phyloP scores from a whole-genome alignment of 2,797 vertebrate species.

The Eulemur albifrons region DNA sequence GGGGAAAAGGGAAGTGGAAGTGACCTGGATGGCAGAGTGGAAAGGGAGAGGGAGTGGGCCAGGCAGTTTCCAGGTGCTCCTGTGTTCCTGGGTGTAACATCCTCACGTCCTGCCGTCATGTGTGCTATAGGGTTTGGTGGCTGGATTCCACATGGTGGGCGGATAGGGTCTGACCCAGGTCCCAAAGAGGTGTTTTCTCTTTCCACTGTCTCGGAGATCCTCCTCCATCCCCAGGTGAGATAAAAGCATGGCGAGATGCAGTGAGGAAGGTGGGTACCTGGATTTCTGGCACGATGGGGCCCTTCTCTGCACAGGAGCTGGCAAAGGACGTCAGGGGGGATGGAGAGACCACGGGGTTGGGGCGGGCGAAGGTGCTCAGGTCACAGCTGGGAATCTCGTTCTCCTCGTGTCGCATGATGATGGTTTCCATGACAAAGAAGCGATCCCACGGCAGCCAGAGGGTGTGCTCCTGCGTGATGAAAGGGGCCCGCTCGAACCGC shows the following conservation, averaged over 20 bases:
- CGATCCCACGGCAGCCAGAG: conserved; percentile 98
- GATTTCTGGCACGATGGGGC: conserved; percentile 96
- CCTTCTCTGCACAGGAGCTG: conserved; percentile 92
- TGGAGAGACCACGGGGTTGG: conserved; percentile 92
- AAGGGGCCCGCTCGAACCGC: conserved; percentile 96
- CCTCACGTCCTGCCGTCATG: accelerated
- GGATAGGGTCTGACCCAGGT: not conserved
- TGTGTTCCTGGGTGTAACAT: not conserved
- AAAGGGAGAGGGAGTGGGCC: not conserved
- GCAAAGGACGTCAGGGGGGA: conserved; percentile 95
- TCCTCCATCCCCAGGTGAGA: not conserved
- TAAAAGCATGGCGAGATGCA: not conserved
- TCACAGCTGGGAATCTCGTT: conserved; percentile 99
- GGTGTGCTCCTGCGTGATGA: conserved; percentile 98
- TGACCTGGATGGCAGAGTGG: not conserved
- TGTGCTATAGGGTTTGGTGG: not conserved
- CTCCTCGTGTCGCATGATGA: conserved; percentile 97
- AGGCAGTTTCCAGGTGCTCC: not conserved
- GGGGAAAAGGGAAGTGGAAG: not conserved
- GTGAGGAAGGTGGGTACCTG: conserved; percentile 87
- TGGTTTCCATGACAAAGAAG: conserved; percentile 99
- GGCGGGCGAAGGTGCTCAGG: conserved; percentile 95
- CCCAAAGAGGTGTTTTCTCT: not conserved
- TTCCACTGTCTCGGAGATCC: not conserved
- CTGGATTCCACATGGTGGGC: not conserved